A percentile compares a stretch with the other conserved stretches of the same genome.
These are phyloP conservation scores for Xylota sylvarum DNA, from an alignment of 2,888 invertebrate genomes.

Conservation along the genomic window DNA sequence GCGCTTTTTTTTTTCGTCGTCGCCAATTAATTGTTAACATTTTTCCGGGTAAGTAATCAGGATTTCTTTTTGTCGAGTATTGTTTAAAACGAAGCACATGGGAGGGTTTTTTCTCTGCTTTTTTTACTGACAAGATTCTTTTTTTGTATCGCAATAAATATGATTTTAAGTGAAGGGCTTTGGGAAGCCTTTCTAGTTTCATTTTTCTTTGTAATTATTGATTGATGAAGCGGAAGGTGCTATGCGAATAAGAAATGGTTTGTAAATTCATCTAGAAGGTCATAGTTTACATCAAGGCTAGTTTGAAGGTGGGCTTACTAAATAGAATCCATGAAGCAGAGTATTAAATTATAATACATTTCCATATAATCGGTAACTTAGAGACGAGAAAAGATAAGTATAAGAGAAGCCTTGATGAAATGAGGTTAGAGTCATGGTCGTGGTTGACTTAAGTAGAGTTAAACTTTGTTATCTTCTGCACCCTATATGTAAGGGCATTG, in stretches of 20 bases:
- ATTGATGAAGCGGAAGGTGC: conserved; percentile 26
- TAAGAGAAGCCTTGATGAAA: too few species aligned
- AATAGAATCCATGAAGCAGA: too few species aligned
- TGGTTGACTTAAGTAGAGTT: too few species aligned
- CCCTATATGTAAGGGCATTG: too few species aligned
- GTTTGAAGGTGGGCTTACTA: neutral
- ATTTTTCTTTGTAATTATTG: neutral
- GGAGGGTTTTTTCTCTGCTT: neutral
- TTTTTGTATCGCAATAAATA: neutral
- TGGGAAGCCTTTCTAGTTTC: neutral
- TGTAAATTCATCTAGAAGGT: conserved; percentile 26
- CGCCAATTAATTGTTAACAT: conserved; percentile 33
- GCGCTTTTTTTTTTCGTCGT: neutral
- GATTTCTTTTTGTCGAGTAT: neutral
- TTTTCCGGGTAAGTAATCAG: conserved; percentile 6
- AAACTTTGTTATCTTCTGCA: too few species aligned
- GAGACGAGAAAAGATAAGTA: too few species aligned
- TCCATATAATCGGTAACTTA: too few species aligned
- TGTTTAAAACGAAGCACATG: conserved; percentile 1
- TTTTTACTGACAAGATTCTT: neutral
- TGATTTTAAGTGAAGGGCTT: neutral
- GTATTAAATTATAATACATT: too few species aligned
- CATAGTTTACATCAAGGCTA: neutral
- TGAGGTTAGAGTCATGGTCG: too few species aligned
- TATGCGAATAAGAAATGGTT: conserved; percentile 23